Base-by-base conservation (phyloP, 2,888 invertebrate species). In the Parascotia fuliginaria region DNA sequence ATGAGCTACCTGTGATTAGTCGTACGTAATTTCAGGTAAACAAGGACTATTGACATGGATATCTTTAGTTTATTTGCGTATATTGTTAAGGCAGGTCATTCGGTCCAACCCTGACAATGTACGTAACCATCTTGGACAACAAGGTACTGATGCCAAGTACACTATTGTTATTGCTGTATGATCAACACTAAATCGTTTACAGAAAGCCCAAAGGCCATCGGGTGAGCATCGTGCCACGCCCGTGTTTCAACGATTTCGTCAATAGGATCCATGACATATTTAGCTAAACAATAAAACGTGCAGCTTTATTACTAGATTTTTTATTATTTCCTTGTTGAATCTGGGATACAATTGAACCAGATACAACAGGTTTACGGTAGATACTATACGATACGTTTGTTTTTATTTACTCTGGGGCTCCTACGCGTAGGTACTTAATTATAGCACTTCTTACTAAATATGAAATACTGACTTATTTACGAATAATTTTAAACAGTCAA, bases 201-300 rank as follows among this genome's bases (percentile, higher is more conserved):
- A 78, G 74, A 81, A 77, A 72, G 71, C 69, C 68, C 72, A 71
- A 73, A 67, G 63, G 65, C 65, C 65, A 78, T 77, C 74, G 73
- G 69, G 63, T 68, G 60, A 65, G 67, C 60, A 73, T 69, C 62
- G 65, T 74, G 79, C 87, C 87, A 83, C 87, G 77, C 87, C 88
- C 85, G 77, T 70, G 65, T 71, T 79, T 75, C 65, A 66, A 73
- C 58, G 68, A 61, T 68, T 60, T 64, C 52, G 47, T 67, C 68
- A 63, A 68, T 76, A 60, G 64, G 45, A 44, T 46, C 52, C 55
- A 27, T 37, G 22, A 36, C 48, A 42, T 49, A 46, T 53, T 52
- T 24, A 45, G 28, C 15, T 27, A 37, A 54, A 54, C 38, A 48
- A 33, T 42, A 14, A 13, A 31, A 38, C 15, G 15, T 22, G 42